These are phyloP conservation scores for Orchesella flavescens DNA, from an alignment of 2,888 invertebrate genomes.

Conservation along the genomic window DNA sequence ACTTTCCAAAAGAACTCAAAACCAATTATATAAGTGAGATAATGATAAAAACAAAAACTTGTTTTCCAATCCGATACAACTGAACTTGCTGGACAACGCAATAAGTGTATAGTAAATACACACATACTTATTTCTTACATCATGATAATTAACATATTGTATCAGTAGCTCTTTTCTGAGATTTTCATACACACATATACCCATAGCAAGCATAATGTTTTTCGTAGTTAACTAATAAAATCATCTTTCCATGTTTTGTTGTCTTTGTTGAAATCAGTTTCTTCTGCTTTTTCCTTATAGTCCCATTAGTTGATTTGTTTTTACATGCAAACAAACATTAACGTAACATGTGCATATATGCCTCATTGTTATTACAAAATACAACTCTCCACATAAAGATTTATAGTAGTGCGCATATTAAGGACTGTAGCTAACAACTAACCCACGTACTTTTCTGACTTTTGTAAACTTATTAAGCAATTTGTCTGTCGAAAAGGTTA, in stretches of 20 bases:
- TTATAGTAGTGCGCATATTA: background rate
- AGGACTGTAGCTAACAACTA: background rate
- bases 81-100: too few relatives aligned
- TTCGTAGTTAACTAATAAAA: background rate
- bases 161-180: too few relatives aligned
- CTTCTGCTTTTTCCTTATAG: background rate
- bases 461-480: too few relatives aligned
- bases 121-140: too few relatives aligned
- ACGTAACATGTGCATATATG: background rate
- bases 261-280: constrained; percentile 1
- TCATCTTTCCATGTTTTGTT: background rate
- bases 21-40: background rate
- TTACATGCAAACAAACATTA: background rate
- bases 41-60: constrained; percentile 12
- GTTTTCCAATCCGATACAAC: constrained; percentile 5
- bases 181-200: too few relatives aligned
- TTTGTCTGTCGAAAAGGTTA: background rate
- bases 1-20: constrained; percentile 13
- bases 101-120: too few relatives aligned
- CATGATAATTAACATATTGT: too few relatives aligned
- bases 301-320: background rate
- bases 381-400: background rate
- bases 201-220: too few relatives aligned
- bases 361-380: background rate
- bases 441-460: too few relatives aligned